phyloP scores from a whole-genome alignment of 2,797 vertebrate species.

The Molossus molossus region DNA sequence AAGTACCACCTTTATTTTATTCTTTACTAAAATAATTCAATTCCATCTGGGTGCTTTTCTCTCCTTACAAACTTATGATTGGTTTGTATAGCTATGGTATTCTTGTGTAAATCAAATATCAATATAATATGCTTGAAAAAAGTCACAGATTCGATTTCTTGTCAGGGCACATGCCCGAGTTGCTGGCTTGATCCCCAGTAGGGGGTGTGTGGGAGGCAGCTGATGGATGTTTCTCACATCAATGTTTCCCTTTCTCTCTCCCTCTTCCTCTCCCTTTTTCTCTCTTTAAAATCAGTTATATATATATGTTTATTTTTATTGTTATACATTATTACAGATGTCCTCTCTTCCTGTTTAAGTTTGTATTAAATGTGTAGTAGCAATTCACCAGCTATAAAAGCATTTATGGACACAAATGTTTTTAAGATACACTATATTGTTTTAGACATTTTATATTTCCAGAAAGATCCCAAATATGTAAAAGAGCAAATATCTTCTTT shows the following conservation, averaged over 20 bases:
- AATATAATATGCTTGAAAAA: conserved; percentile 17
- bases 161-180: neutral
- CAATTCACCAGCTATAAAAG: neutral
- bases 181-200: neutral
- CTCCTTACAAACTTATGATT: conserved; percentile 26
- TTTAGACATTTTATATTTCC: conserved; percentile 47
- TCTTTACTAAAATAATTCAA: neutral
- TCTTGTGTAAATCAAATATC: conserved; percentile 39
- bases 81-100: neutral
- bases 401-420: neutral
- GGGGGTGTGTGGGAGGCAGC: neutral
- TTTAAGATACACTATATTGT: conserved; percentile 27
- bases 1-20: neutral
- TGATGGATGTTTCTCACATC: neutral
- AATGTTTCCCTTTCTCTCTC: neutral
- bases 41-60: conserved; percentile 20
- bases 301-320: neutral
- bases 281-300: neutral
- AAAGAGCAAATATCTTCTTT: conserved; percentile 36
- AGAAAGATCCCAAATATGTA: conserved; percentile 43
- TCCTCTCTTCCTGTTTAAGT: neutral
- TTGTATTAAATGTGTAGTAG: conserved; percentile 21
- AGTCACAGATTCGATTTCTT: neutral
- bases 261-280: neutral
- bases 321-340: too few relatives aligned